Evolutionary conservation across 2,888 invertebrate species (phyloP).

Genomic region (Aporophyla lueneburgensis): DNA sequence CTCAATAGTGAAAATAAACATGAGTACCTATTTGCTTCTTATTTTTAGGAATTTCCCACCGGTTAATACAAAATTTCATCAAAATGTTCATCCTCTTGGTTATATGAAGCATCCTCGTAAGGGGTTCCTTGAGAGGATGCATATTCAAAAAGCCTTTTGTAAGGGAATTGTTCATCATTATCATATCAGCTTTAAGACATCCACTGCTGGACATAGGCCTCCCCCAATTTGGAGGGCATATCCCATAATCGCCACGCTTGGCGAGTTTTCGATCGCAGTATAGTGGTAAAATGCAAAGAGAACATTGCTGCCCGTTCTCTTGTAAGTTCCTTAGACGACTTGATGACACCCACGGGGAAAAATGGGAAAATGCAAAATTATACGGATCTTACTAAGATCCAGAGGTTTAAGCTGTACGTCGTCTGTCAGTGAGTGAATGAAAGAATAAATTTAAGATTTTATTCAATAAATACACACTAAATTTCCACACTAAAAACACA

Average conservation of each 20-base stretch:
- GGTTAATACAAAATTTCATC: not conserved
- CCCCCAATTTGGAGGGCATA: too few species aligned
- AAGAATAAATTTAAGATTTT: not conserved
- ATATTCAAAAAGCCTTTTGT: not conserved
- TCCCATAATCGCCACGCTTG: too few species aligned
- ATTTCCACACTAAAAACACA: not conserved
- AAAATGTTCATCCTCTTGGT: not conserved
- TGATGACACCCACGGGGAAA: too few species aligned
- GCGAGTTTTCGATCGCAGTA: too few species aligned
- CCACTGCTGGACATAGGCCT: too few species aligned
- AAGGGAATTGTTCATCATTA: too few species aligned
- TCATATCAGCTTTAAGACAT: too few species aligned
- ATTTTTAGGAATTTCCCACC: not conserved
- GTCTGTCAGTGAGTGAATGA: not conserved
- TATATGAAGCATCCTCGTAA: too few species aligned
- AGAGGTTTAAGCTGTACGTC: not conserved
- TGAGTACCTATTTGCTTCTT: not conserved
- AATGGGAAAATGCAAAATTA: not conserved
- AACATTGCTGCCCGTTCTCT: too few species aligned
- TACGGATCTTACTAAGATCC: not conserved
- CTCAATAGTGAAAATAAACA: not conserved
- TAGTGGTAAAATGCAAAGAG: too few species aligned
- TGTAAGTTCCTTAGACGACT: too few species aligned
- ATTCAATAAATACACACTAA: not conserved
- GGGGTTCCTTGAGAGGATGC: not conserved